Conservation (phyloP, 2,888 invertebrate genomes). For the Megamerina dolium region DNA sequence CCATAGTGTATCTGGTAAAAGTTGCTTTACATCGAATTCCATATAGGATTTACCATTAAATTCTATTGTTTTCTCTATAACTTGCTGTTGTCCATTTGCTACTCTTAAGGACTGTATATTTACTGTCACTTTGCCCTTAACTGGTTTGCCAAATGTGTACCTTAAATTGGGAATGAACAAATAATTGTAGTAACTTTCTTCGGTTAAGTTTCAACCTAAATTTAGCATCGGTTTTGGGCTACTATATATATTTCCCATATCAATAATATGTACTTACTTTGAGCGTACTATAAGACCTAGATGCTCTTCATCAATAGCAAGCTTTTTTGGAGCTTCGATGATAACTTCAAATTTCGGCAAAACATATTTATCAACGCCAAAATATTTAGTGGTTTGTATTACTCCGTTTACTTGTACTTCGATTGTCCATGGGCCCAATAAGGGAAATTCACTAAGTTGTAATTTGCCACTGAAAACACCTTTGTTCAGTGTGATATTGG, state of each 20-base stretch:
- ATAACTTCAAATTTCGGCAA: conserved; percentile 88
- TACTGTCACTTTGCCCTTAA: conserved; percentile 70
- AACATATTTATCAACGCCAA: conserved; percentile 80
- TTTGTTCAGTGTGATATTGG: conserved; percentile 57
- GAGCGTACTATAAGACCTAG: too few species aligned
- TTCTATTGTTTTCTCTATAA: not conserved
- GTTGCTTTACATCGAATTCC: not conserved
- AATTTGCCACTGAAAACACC: conserved; percentile 75
- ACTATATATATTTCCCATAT: too few species aligned
- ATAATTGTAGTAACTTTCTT: too few species aligned
- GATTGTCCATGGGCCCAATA: conserved; percentile 83
- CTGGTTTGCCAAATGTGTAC: conserved; percentile 80
- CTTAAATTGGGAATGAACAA: too few species aligned
- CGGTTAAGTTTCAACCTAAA: too few species aligned
- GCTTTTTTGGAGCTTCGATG: too few species aligned
- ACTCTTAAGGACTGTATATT: too few species aligned
- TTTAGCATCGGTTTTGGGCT: too few species aligned
- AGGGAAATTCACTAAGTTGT: conserved; percentile 72
- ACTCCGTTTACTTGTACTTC: conserved; percentile 55
- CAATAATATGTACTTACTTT: too few species aligned
- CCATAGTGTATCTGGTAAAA: not conserved
- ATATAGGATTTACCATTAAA: not conserved
- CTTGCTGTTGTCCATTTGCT: too few species aligned
- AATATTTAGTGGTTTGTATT: conserved; percentile 23
- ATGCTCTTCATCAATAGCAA: too few species aligned